These are phyloP conservation scores for Torymus auratus DNA, from an alignment of 2,888 invertebrate genomes.

Conservation along the genomic window DNA sequence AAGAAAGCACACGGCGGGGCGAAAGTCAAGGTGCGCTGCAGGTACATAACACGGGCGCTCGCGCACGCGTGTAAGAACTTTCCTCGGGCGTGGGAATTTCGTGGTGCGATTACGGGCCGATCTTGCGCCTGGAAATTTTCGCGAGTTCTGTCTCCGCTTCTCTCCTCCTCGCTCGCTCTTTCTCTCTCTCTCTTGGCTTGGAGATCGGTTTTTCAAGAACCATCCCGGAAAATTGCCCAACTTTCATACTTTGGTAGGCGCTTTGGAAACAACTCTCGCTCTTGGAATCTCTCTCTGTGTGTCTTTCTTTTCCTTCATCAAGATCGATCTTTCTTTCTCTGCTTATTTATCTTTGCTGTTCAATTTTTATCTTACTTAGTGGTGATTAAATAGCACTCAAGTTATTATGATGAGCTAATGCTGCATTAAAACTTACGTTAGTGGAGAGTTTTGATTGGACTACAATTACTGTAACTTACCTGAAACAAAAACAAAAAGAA, in stretches of 20 bases:
- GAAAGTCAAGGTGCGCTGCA: slow-evolving; percentile 23
- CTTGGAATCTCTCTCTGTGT: not conserved
- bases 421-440: too few relatives aligned
- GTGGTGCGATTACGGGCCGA: slow-evolving; percentile 17
- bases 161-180: too few relatives aligned
- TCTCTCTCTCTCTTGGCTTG: too few relatives aligned
- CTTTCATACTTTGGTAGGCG: slow-evolving; percentile 17
- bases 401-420: too few relatives aligned
- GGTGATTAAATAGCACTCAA: too few relatives aligned
- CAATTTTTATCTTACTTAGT: too few relatives aligned
- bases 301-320: not conserved
- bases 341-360: too few relatives aligned
- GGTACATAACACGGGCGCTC: slow-evolving; percentile 15
- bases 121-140: slow-evolving; percentile 23
- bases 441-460: too few relatives aligned
- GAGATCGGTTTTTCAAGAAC: slow-evolving; percentile 42
- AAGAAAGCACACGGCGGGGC: slow-evolving; percentile 18
- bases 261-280: not conserved
- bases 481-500: too few relatives aligned
- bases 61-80: slow-evolving; percentile 32
- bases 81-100: slow-evolving; percentile 14
- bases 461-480: too few relatives aligned
- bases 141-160: slow-evolving; percentile 1
- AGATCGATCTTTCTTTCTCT: not conserved
- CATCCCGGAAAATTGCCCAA: slow-evolving; percentile 41